phyloP scores from a whole-genome alignment of 2,797 vertebrate species.

The Sphenodon punctatus region DNA sequence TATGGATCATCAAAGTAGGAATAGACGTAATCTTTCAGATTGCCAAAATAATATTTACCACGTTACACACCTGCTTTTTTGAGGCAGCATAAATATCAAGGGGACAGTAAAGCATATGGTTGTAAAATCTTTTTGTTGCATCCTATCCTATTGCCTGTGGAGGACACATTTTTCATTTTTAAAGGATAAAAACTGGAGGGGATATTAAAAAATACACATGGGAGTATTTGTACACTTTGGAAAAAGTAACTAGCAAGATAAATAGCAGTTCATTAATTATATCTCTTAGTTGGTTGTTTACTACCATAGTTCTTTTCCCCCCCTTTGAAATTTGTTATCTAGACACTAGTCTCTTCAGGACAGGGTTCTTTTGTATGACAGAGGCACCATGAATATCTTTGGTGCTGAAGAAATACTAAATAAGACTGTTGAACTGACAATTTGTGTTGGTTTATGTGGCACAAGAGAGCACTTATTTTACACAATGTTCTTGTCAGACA shows the following conservation, averaged over 20 bases:
- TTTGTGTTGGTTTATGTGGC: background rate
- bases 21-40: background rate
- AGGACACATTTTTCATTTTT: background rate
- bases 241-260: too few relatives aligned
- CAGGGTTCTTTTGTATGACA: too few relatives aligned
- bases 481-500: background rate
- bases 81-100: background rate
- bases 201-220: too few relatives aligned
- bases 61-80: background rate
- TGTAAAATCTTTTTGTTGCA: background rate
- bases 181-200: background rate
- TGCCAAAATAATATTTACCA: background rate
- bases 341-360: background rate
- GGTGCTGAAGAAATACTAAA: background rate
- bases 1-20: background rate
- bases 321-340: background rate
- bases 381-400: background rate
- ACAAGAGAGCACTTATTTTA: background rate
- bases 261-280: too few relatives aligned
- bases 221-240: too few relatives aligned
- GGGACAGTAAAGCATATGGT: background rate
- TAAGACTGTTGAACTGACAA: background rate
- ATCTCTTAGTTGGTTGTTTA: too few relatives aligned
- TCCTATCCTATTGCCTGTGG: background rate
- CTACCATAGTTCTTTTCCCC: background rate